Conservation (phyloP, 1,140 invertebrate species). For the Prorops nasuta region DNA sequence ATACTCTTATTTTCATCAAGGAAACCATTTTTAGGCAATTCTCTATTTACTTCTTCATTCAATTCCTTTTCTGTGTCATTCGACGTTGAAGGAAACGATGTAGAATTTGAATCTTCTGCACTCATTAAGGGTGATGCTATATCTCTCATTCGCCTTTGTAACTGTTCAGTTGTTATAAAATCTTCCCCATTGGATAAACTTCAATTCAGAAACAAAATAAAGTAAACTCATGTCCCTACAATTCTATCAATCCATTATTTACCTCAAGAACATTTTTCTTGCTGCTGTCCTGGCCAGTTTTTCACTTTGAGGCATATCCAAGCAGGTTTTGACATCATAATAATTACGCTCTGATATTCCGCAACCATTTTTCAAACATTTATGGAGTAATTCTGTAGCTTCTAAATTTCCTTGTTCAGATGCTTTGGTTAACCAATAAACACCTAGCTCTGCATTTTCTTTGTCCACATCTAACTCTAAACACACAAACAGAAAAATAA, state of each 20-base stretch:
- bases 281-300: constrained; percentile 83
- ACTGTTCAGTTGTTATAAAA: constrained; percentile 78
- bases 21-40: constrained; percentile 38
- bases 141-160: constrained; percentile 67
- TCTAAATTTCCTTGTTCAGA: constrained; percentile 86
- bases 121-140: constrained; percentile 50
- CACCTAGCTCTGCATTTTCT: constrained; percentile 68
- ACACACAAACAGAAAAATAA: constrained; percentile 13
- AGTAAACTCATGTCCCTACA: constrained; percentile 3
- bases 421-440: constrained; percentile 86
- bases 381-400: constrained; percentile 74
- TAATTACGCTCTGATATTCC: constrained; percentile 80
- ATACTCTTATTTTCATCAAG: constrained; percentile 24
- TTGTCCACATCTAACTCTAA: constrained; percentile 59
- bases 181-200: constrained; percentile 81
- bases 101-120: constrained; percentile 14
- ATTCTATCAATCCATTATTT: constrained; percentile 25
- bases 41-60: constrained; percentile 26
- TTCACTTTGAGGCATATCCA: constrained; percentile 80
- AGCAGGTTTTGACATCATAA: constrained; percentile 78
- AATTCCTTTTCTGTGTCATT: constrained; percentile 34
- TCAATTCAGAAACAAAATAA: not conserved
- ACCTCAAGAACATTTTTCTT: constrained; percentile 78
- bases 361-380: constrained; percentile 75
- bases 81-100: constrained; percentile 10